Evolutionary conservation across 2,888 invertebrate genomes (phyloP).

Genomic region (Cephus rjabovi): DNA sequence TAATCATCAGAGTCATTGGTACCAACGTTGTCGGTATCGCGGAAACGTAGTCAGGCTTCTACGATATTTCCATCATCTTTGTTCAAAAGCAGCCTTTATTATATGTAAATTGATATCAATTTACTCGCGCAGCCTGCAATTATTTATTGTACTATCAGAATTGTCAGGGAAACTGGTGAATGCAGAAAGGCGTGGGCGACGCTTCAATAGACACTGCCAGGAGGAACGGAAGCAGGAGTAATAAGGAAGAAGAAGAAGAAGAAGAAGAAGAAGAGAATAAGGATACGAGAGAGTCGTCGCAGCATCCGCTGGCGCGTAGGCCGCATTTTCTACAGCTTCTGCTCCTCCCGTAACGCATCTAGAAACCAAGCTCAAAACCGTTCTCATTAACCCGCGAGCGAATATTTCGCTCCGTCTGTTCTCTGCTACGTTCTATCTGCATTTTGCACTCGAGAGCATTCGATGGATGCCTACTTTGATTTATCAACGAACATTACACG

Average conservation of each 20-base stretch:
- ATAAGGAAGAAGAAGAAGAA: constrained; percentile 8
- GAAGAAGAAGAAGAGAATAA: constrained; percentile 8
- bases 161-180: constrained; percentile 15
- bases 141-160: constrained; percentile 34
- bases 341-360: constrained; percentile 29
- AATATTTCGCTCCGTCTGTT: constrained; percentile 50
- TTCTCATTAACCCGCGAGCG: constrained; percentile 60
- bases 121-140: constrained; percentile 28
- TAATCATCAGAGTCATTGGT: background rate
- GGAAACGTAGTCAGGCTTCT: background rate
- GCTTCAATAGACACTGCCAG: constrained; percentile 4
- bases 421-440: constrained; percentile 54
- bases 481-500: constrained; percentile 45
- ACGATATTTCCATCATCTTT: background rate
- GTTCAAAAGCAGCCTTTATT: constrained; percentile 27
- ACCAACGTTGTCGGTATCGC: background rate
- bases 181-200: background rate
- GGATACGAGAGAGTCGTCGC: constrained; percentile 14
- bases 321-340: constrained; percentile 21
- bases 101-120: constrained; percentile 42
- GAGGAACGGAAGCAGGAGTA: constrained; percentile 7
- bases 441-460: constrained; percentile 51
- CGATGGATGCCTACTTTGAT: constrained; percentile 56
- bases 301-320: constrained; percentile 40
- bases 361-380: constrained; percentile 57